These are phyloP conservation scores for Cephalopterus ornatus DNA, from an alignment of 2,113 vertebrate genomes.

Conservation along the genomic window DNA sequence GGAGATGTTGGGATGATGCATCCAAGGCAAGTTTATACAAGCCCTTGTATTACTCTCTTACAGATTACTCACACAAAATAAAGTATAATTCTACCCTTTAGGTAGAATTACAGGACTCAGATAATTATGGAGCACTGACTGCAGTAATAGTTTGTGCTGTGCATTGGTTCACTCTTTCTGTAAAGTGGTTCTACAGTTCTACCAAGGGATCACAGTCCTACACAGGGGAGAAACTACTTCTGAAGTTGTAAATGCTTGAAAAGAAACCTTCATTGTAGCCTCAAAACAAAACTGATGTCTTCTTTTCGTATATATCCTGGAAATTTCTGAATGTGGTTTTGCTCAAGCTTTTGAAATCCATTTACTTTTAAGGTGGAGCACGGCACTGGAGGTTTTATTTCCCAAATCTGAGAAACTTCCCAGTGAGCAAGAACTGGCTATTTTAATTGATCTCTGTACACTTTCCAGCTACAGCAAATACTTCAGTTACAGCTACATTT, in stretches of 20 bases:
- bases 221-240: background rate
- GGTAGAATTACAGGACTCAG: background rate
- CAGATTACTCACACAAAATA: background rate
- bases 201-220: background rate
- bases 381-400: background rate
- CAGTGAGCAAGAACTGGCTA: background rate
- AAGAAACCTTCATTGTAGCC: background rate
- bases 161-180: background rate
- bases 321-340: background rate
- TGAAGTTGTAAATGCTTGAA: background rate
- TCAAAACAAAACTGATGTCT: background rate
- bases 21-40: background rate
- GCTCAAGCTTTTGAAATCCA: background rate
- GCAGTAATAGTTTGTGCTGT: background rate
- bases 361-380: background rate
- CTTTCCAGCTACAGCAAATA: background rate
- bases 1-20: rapidly evolving
- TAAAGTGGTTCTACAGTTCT: background rate
- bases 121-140: background rate
- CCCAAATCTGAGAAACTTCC: background rate
- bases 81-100: background rate
- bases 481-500: background rate
- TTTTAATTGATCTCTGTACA: background rate
- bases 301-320: background rate
- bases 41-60: rapidly evolving